Percentiles rank a stretch among this genome's conserved stretches.
phyloP scores from a whole-genome alignment of 2,797 vertebrate species.

The Smutsia gigantea region DNA sequence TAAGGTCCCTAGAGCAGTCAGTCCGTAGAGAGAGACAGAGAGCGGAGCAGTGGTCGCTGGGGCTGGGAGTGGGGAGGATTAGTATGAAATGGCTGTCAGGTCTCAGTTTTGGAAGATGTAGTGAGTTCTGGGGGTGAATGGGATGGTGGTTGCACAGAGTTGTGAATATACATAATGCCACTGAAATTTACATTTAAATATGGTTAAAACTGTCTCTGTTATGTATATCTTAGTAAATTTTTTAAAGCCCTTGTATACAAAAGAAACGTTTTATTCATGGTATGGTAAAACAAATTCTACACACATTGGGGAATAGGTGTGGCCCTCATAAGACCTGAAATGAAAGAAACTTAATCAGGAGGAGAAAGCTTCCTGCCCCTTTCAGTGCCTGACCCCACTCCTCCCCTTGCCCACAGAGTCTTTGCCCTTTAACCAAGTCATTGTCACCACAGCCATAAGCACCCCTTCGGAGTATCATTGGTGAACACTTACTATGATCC shows the following conservation, averaged over 20 bases:
- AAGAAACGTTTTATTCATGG: not conserved
- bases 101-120: not conserved
- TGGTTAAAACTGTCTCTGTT: not conserved
- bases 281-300: too few relatives aligned
- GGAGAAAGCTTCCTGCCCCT: not conserved
- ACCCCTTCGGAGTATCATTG: not conserved
- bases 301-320: not conserved
- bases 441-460: not conserved
- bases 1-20: not conserved
- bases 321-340: not conserved
- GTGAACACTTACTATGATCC: not conserved
- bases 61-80: not conserved
- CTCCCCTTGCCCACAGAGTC: not conserved
- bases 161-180: not conserved
- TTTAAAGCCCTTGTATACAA: not conserved
- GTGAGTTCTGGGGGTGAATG: not conserved
- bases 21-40: not conserved
- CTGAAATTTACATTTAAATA: not conserved
- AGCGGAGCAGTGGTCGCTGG: not conserved
- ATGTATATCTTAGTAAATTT: not conserved
- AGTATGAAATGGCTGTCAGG: not conserved
- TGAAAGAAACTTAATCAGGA: not conserved
- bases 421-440: not conserved
- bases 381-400: too few relatives aligned
- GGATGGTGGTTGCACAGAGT: not conserved